Base-by-base conservation (phyloP, 2,113 vertebrate genomes). In the Triplophysa rosa region DNA sequence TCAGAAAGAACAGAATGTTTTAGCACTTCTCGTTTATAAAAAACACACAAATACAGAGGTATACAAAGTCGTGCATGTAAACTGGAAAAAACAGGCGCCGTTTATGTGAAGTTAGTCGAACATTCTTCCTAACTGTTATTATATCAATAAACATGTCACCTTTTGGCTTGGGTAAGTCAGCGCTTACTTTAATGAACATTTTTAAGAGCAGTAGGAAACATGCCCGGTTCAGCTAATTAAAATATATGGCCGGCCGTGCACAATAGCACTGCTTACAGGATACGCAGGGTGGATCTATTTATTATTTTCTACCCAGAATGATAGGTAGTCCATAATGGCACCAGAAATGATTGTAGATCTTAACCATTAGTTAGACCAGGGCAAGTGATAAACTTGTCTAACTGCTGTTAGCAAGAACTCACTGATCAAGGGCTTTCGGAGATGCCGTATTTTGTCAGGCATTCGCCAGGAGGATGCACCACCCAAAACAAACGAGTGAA, bases 161-260 rank as follows among this genome's bases (percentile, higher is more conserved):
- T 79, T 66, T 80, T 81, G 64, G 58, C 72, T 29, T 24, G 78
- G 59, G 40, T 59, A 67, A 78, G 74, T 85, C 78, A 84, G 63
- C 29, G 29, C 49, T 69, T 80, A 54, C 65, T 63, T 84, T 68
- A 82, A 82, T 80, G 65, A 80, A 74, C 75, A 62, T 64, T 49
- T 52, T 88, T 78, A 87, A 85, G 82, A 67, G 56, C 56, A 77
- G 52, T 42, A 62, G 80, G 26, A 85, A 80, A 80, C 75, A 78
- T 77, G 63, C 72, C 67, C 71, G 76, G 49, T 80, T 19, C 63
- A n/a, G 67, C 26, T 67, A 81, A 73, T 84, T 83, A 72, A 87
- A 87, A 82, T 79, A 67, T 66, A 26, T 67, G 63, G 68, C 23
- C 61, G 80, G 65, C 52, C 62, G 78, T 86, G 67, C 67, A 82